Base-by-base conservation (phyloP, 2,888 invertebrate genomes). In the Hydriomena furcata region DNA sequence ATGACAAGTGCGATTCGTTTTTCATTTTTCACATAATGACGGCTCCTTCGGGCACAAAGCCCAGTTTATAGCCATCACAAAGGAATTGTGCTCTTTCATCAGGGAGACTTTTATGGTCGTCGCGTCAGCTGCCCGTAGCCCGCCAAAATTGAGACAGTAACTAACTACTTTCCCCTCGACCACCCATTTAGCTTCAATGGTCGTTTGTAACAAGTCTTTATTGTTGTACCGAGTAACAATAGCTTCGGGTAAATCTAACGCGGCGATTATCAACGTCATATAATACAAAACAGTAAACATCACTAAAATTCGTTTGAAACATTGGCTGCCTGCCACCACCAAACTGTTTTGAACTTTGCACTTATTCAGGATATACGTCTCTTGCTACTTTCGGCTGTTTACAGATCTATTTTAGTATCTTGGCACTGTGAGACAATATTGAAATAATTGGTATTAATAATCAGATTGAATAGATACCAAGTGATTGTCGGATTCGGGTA, bases 31-130 rank as follows among this genome's bases (percentile, higher is more conserved):
- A 84, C 71, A 78, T 81, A 84, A 86, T 79, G 83, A 80, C 80
- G 69, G 75, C 73, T 77, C 68, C 76, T 80, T 74, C 66, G 76
- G 73, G 72, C 79, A 86, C 83, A 89, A 88, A 86, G 84, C 74
- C 76, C 77, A 75, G 84, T 88, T 88, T 84, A 86, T 84, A 74
- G 77, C 80, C 68, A 63, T 80, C 77, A 87, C 87, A 89, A 87
- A 86, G 82, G 78, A 74, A 87, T 86, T 87, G 86, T 88, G 77
- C 83, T 83, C 88, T 86, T 84, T 88, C 84, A 88, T 86, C 84
- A 77, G 74, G 65, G 74, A 66, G 75, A 82, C 84, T 85, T 86
- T 87, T 86, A 88, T 84, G 76, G 79, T 63, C 73, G 70, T 61
- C 75, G 81, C 79, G 84, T 82, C 86, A 85, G 85, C 84, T 87